Base-by-base conservation (phyloP, 2,797 vertebrate species). In the Chlorospingus flavigularis region DNA sequence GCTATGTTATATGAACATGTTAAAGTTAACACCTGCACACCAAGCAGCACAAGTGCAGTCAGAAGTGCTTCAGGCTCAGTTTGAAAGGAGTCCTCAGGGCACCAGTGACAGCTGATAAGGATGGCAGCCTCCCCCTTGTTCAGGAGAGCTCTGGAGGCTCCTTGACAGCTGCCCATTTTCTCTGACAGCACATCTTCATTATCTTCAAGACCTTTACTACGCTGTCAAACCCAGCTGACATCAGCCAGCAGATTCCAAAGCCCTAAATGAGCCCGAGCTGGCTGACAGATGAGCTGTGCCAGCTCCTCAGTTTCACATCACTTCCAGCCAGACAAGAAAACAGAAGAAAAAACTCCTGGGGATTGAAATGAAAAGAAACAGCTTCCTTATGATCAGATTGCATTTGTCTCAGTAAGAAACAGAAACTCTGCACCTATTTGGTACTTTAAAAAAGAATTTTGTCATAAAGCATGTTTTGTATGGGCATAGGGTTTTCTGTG, bases 11-110 rank as follows among this genome's bases (percentile, higher is more conserved):
- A 84, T 18, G 20, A 55, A 60, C 10, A 4, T 6, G 37, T 60
- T 35, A 13, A 77, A 83, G n/a, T 62, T 51, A 71, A 54, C 30
- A 86, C 23, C 31, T 26, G 20, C 13, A 78, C 45, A 60, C 21
- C 60, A 61, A 73, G 55, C 53, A 73, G 48, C 62, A 78, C 1
- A 9, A 37, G 21, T 1, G 5, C 51, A 40, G 53, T 4, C 7
- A 39, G n/a, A 42, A 6, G 7, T 11, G 25, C 48, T 83, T 30
- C 5, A 2, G 40, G 12, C n/a, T 16, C 3, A 0, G 13, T 43
- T 40, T 53, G 65, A 70, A 28, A 20, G 33, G 19, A 79, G 39
- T 35, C 39, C 17, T 30, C 7, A 3, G 24, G 17, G 19, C 13
- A 65, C 33, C 51, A 40, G 33, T 10, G 23, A 55, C 2, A 50